Evolutionary conservation across 1,140 invertebrate species (phyloP).

Genomic region (Melipona quadrifasciata): DNA sequence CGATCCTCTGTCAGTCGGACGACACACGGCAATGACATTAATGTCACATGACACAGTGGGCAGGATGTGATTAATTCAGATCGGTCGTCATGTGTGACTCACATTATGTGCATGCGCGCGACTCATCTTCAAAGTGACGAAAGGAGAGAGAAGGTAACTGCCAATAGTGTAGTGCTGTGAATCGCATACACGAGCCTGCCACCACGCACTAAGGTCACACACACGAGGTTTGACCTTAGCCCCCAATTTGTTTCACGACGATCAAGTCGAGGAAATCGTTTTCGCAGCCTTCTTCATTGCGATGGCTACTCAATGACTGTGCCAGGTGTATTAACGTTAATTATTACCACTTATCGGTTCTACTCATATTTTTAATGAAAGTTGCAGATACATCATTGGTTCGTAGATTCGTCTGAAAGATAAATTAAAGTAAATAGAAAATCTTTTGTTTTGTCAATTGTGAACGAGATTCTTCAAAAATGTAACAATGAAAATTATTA

Average conservation of each 20-base stretch:
- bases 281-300: slow-evolving; percentile 55
- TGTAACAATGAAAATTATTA: background rate
- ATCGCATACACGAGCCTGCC: slow-evolving; percentile 48
- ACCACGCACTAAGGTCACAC: slow-evolving; percentile 60
- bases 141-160: slow-evolving; percentile 55
- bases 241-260: slow-evolving; percentile 71
- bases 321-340: slow-evolving; percentile 16
- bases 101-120: slow-evolving; percentile 69
- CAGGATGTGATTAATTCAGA: slow-evolving; percentile 81
- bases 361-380: background rate
- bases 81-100: slow-evolving; percentile 77
- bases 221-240: slow-evolving; percentile 74
- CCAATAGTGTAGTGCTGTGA: slow-evolving; percentile 54
- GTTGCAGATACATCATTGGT: background rate
- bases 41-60: slow-evolving; percentile 74
- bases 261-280: slow-evolving; percentile 66
- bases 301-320: slow-evolving; percentile 18
- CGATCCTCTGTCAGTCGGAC: slow-evolving; percentile 52
- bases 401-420: background rate
- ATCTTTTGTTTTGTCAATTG: too few species aligned
- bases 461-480: background rate
- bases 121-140: slow-evolving; percentile 54
- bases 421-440: background rate
- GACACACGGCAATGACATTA: slow-evolving; percentile 77
- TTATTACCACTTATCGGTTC: background rate